Base-by-base conservation (phyloP, 2,888 invertebrate species). In the Quadroppia sp. region DNA sequence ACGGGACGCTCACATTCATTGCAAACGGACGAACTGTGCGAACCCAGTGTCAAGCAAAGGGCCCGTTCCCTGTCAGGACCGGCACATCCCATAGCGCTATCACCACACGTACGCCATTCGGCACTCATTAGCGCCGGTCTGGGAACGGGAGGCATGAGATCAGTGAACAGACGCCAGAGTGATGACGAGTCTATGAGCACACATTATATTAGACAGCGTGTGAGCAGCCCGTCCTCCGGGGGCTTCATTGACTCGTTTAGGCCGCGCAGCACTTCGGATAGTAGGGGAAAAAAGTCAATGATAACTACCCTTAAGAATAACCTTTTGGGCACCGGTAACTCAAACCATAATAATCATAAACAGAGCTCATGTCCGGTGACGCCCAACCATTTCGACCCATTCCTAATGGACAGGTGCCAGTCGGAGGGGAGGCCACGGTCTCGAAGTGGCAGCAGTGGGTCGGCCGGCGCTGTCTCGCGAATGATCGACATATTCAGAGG, bases 401-500 rank as follows among this genome's bases (percentile, higher is more conserved):
- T 73, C 28, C 40, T 53, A 71, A 23, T 53, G 53, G 50, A 53
- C 36, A 48, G 53, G 17, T 30, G 28, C n/a, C 23, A 25, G 25
- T 9, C 9, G 4, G 53, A 25, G 1, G 13, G 32, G n/a, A 11
- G 70, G 17, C 70, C 74, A 15, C 48, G 74, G 23, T 76, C 76
- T 2, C 70, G 79, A 9, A 78, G 79, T 17, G 85, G 87, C 7
- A 88, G 89, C 0, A 87, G 88, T 78, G 85, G 84, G 23, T 76
- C 77, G 20, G 75, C 86, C 78, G 79, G 80, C 2, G 91, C 93
- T 2, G 92, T 94, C 86, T 90, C 91, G 77, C 93, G 92, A 85
- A 92, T 94, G 71, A 92, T 92, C 88, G 93, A 94, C 82, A 89
- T 93, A 81, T 93, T 94, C 83, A 87, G 93, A 75, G 88, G 89